Conservation (phyloP, 2,113 vertebrate species). For the Daubentonia madagascariensis region DNA sequence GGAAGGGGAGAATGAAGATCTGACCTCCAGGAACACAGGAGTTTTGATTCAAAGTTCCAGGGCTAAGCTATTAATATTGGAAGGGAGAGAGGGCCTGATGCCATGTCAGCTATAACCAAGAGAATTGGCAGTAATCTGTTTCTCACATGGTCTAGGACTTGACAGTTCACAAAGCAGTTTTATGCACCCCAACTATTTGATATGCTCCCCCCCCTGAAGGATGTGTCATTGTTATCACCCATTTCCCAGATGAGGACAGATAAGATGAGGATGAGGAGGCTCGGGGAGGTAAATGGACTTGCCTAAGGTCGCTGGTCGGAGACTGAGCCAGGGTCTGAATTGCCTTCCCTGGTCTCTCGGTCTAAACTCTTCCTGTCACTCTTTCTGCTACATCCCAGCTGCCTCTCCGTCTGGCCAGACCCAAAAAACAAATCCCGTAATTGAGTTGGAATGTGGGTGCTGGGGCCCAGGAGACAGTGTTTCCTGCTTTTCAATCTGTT, state of each 20-base stretch:
- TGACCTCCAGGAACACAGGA: not conserved
- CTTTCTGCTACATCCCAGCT: slow-evolving; percentile 64
- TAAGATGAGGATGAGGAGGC: not conserved
- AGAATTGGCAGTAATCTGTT: not conserved
- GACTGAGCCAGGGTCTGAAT: not conserved
- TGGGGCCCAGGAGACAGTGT: slow-evolving; percentile 71
- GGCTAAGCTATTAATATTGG: not conserved
- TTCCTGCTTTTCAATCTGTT: slow-evolving; percentile 79
- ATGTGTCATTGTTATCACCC: not conserved
- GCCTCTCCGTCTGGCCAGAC: slow-evolving; percentile 67
- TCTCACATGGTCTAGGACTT: not conserved
- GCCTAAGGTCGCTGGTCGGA: not conserved
- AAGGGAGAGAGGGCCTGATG: not conserved
- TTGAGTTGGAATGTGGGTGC: slow-evolving; percentile 80
- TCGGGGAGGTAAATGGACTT: not conserved
- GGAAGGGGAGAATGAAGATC: not conserved
- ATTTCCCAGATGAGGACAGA: not conserved
- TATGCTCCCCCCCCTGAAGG: not conserved
- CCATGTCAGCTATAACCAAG: not conserved
- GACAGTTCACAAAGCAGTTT: not conserved
- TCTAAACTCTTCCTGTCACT: slow-evolving; percentile 29
- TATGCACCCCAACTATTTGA: not conserved
- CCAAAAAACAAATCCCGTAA: slow-evolving; percentile 74
- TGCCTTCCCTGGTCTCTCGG: not conserved
- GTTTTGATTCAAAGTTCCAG: not conserved